Evolutionary conservation across 2,888 invertebrate genomes (phyloP), one percentile per base, ranked within the genome.

Genomic region (Dryadula phaetusa): DNA sequence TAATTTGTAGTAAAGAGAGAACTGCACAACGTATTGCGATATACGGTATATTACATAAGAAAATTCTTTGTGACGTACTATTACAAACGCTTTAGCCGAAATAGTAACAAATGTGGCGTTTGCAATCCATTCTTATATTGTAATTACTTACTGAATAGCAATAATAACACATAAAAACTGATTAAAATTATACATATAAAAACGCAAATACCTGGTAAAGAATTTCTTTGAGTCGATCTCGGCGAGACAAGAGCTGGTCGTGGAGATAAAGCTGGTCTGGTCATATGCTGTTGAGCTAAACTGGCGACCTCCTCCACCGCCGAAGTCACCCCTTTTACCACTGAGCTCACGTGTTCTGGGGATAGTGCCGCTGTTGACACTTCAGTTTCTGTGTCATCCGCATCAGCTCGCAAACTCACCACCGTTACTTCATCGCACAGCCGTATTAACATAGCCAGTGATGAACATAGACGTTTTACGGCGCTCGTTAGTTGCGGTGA

Each of bases 341-440:
- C 88, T 0, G 86, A 77, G 72, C 85, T 85, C 62, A 91, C 92
- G 72, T 88, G 89, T 47, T 90, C 91, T 2, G 90, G 87, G 0
- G 88, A 88, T 68, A 90, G 67, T 1, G 90, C 91, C 47, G 85
- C 82, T 14, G 82, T 80, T 0, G 87, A 82, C 16, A 85, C 82
- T 47, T 90, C 90, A 54, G 86, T 66, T 72, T 87, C 86, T 69
- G 88, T 85, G 60, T 88, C 86, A 16, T 82, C 84, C 1, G 86
- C 85, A 71, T 90, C 94, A 32, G 94, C 94, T n/a, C 94, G 93
- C 79, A 95, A 93, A 76, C 96, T 95, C 53, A 95, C 95, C 73
- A 95, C 95, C 71, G 98, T 94, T 61, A 97, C 96, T 85, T 98
- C 97, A 86, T 98, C 98, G 85, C 98, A 98, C 73, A 98, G 94